Evolutionary conservation across 1,140 invertebrate genomes (phyloP), one percentile per base, ranked within the genome.

Genomic region (Cydia splendana): DNA sequence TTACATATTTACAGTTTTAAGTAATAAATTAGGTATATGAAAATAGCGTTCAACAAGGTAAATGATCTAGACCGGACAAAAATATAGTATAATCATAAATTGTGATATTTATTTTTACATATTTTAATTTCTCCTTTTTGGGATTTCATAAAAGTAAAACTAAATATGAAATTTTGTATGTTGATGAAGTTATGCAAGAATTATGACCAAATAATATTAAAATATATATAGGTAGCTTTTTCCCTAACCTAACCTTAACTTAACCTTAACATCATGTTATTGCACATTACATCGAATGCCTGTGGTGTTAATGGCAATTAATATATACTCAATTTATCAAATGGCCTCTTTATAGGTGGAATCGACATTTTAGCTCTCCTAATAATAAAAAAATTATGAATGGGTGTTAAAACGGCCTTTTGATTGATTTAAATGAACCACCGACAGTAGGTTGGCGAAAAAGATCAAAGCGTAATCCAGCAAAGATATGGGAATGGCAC

Each of bases 271-370:
- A n/a, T n/a, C n/a, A 18, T 71, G 15, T 71, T 71, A 71, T 71
- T 71, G 67, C 34, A 38, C 30, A 71, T 38, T 38, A 71, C 38
- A 12, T 15, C 13, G 67, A 71, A 15, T 2, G 30, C 67, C 65
- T 18, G n/a, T 10, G 67, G 67, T 38, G 67, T 71, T 71, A 38
- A 42, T 71, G 38, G 34, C 34, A 15, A 71, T 45, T 71, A 45
- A 42, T 42, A 45, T 10, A n/a, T 38, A 42, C 30, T 71, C 20
- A 71, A 38, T 38, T 10, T 42, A 71, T 24, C 9, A 42, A 71
- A 71, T 38, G 15, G n/a, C n/a, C n/a, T 71, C 18, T 38, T 34
- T 3, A 69, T 5, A 30, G 57, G 20, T 20, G 9, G 5, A 12
- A 62, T 62, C 10, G 57, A 62, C 10, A 24, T 62, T 62, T 62